phyloP scores from a whole-genome alignment of 2,797 vertebrate genomes.

The Staurois parvus region DNA sequence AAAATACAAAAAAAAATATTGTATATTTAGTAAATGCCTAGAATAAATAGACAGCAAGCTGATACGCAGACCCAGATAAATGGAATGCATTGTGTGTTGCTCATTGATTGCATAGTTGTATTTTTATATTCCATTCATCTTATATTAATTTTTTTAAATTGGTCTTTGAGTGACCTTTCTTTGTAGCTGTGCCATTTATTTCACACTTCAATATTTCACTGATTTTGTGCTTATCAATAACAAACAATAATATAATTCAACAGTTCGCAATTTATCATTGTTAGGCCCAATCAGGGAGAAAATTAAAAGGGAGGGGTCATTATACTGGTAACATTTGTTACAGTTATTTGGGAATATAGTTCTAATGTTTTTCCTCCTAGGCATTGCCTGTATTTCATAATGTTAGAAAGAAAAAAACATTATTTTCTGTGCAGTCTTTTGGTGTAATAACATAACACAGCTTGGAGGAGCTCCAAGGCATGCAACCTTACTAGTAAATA shows the following conservation, averaged over 20 bases:
- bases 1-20: too few relatives aligned
- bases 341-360: not conserved
- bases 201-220: slow-evolving; percentile 21
- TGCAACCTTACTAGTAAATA: too few relatives aligned
- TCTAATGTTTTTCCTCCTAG: not conserved
- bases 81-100: not conserved
- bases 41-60: too few relatives aligned
- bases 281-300: not conserved
- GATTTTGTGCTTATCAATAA: slow-evolving; percentile 11
- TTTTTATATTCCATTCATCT: slow-evolving; percentile 43
- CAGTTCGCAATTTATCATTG: not conserved
- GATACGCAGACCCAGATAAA: too few relatives aligned
- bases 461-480: too few relatives aligned
- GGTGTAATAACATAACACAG: too few relatives aligned
- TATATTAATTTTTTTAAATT: slow-evolving; percentile 17
- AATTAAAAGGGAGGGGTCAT: not conserved
- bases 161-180: slow-evolving; percentile 40
- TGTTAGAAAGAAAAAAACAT: too few relatives aligned
- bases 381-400: too few relatives aligned
- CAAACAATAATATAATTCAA: not conserved
- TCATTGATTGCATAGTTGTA: slow-evolving; percentile 40
- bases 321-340: not conserved
- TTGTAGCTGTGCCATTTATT: slow-evolving; percentile 15
- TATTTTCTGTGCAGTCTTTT: too few relatives aligned
- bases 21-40: too few relatives aligned